Base-by-base conservation (phyloP, 30 jellyfish, hydroid and myxozoan species). In the Mastigias papua region DNA sequence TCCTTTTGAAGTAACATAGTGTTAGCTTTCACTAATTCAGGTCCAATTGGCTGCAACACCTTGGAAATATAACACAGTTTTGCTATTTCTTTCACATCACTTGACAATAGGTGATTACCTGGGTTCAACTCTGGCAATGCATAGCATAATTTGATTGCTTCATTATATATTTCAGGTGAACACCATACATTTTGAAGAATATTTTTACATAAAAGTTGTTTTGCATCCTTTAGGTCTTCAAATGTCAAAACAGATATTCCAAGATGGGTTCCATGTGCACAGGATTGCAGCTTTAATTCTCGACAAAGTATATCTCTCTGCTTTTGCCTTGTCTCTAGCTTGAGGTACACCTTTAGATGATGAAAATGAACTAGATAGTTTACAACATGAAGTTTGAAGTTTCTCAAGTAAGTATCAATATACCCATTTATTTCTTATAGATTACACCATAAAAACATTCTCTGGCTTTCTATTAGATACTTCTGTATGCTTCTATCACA, bases 211-310 rank as follows among this genome's bases (percentile, higher is more conserved):
- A 83, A 60, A 29, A 83, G 70, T 51, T 28, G 48, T 21, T 70
- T 75, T 29, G 92, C 86, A 13, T 83, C 51, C 50, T 83, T 70
- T 19, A 83, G 92, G 34, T 83, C 86, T 32, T 70, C 86, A 83
- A 69, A 83, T 28, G 58, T 20, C 62, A 82, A 17, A 21, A 17
- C 5, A 13, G 20, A 29, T 32, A 15, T 1, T 27, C 84, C 91
- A 2, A 49, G 77, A 9, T 34, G 34, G 42, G 85, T 13, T 13
- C 25, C 30, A 6, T 22, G 58, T 42, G 22, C 9, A 16, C 31
- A 69, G 29, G 64, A 31, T 31, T 48, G 71, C 34, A 67, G 27
- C 67, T 21, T 34, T n/a, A 83, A 57, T 25, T 83, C 57, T 16
- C 25, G 19, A 31, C 34, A 25, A 17, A 83, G 50, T 19, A 42